Base-by-base conservation (phyloP, 2,888 invertebrate genomes). In the Euspilapteryx auroguttella region DNA sequence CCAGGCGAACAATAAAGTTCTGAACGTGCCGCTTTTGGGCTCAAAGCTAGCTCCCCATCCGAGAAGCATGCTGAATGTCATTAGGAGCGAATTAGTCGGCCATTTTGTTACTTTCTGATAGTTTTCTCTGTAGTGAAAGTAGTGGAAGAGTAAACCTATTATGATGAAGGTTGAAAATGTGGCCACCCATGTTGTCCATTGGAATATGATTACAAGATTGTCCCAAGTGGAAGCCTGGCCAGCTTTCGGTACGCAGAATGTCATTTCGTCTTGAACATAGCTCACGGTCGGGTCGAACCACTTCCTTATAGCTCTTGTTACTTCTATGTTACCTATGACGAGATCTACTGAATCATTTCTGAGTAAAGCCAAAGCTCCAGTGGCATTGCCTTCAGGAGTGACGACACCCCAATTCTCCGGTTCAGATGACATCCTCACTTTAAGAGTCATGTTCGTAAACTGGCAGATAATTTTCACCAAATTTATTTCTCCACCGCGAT, bases 201-300 rank as follows among this genome's bases (percentile, higher is more conserved):
- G 73, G 30, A 77, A 77, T 33, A 77, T 75, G 15, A 61, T 76
- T 2, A 76, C 55, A 9, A 77, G 39, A 40, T 71, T 77, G 12
- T 68, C 52, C 76, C 76, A 77, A 3, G 73, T 71, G 0, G 65
- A 50, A 0, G 71, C 71, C 38, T 54, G 53, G 1, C 53, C 52
- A 3, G 77, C 66, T 43, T 49, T 68, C 0, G 71, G 68, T 0
- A 75, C 50, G 25, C 77, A 77, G 54, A 75, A 68, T 0, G 76
- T 75, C 55, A 75, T 73, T 34, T 76, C 76, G 30, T 77, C 77
- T 42, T 77, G 77, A 4, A 65, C 61, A 33, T 75, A 76, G 31
- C 66, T 73, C 7, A 65, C 53, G 1, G 76, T 73, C 0, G 73
- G 63, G 40, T 75, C 45, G 26, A 76, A 76, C 63, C 66, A 71